Evolutionary conservation across 2,888 invertebrate species (phyloP), one percentile per base, ranked within the genome.

Genomic region (Mystacides longicornis): DNA sequence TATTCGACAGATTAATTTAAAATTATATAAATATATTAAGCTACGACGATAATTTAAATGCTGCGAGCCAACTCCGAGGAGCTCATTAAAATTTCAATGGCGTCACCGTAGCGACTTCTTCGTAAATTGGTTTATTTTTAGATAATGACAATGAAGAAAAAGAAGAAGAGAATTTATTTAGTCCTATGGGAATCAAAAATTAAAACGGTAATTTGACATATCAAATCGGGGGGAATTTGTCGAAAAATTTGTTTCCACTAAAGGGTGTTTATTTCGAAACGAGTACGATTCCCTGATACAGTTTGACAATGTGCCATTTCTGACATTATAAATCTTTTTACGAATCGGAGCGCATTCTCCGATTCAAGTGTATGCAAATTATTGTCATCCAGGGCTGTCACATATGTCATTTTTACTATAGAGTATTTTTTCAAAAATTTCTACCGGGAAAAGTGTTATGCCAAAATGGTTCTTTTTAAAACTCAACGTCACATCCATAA

Each of bases 311-410:
- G 37, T 37, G 37, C 37, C 37, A 7, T 7, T 27, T 27, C 16
- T 37, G 37, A 37, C 14, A 14, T 37, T 37, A 37, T 37, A 37
- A 37, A 37, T 37, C 37, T n/a, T n/a, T n/a, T n/a, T 3, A 14
- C 4, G 7, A 37, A 37, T 16, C 3, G 37, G 16, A 16, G 21
- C 14, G 55, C 47, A 49, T 31, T 19, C 9, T 19, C 20, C 23
- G 42, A 52, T 52, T 52, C 56, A 56, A 49, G 31, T 52, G 5
- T 7, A 37, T 37, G 16, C 16, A 14, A 37, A 14, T 7, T 7
- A 37, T n/a, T n/a, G n/a, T n/a, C 37, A 14, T 3, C n/a, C 37
- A 37, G 37, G 37, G 37, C 14, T 37, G n/a, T n/a, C n/a, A n/a
- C n/a, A n/a, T n/a, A n/a, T n/a, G n/a, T n/a, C n/a, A n/a, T n/a